These are phyloP conservation scores for Ostrea denselamellosa DNA, from an alignment of 1,140 invertebrate genomes.

Conservation along the genomic window DNA sequence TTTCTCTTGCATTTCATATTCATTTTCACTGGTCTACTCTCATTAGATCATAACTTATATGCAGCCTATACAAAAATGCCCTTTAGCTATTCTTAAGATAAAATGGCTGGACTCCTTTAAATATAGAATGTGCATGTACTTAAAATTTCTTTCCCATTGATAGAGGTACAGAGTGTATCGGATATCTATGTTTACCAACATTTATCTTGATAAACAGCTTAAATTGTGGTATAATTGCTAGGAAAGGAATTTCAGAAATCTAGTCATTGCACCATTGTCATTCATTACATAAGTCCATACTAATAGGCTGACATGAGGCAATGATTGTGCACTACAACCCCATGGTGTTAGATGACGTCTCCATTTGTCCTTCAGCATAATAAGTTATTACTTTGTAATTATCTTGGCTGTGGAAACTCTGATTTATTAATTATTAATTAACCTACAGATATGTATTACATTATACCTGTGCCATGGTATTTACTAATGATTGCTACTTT, in stretches of 20 bases:
- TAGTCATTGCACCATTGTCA: neutral
- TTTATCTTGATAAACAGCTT: neutral
- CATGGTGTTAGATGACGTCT: neutral
- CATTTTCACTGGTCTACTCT: neutral
- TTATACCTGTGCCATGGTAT: neutral
- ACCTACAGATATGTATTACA: neutral
- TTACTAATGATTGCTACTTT: constrained; percentile 10
- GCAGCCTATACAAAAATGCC: neutral
- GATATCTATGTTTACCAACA: constrained; percentile 27
- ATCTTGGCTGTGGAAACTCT: neutral
- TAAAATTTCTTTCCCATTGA: no score
- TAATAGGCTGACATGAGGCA: neutral
- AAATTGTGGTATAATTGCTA: neutral
- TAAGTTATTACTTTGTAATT: constrained; percentile 6
- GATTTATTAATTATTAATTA: constrained; percentile 34
- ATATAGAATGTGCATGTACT: no score
- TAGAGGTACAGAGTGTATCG: neutral
- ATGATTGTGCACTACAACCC: neutral
- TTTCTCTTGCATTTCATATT: neutral
- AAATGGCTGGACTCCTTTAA: no score
- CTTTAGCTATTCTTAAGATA: neutral
- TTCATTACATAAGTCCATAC: neutral
- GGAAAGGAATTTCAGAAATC: constrained; percentile 10
- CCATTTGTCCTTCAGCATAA: constrained; percentile 6
- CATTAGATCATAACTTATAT: no score